phyloP scores from a whole-genome alignment of 2,797 vertebrate species.

The Poliocrania exsul region DNA sequence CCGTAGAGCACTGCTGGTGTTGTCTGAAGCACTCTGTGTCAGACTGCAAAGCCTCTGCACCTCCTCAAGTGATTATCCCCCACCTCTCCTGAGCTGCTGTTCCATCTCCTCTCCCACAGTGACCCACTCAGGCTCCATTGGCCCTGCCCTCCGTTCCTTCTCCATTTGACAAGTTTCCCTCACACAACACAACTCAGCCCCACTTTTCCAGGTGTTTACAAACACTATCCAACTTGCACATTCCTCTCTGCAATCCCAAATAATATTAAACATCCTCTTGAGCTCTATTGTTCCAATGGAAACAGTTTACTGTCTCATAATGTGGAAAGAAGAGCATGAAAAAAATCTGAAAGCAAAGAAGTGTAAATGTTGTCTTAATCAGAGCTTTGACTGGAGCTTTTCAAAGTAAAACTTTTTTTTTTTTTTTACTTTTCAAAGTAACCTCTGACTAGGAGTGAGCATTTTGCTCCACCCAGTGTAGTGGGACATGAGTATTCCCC shows the following conservation, averaged over 20 bases:
- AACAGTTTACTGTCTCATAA: not conserved
- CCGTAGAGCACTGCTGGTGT: not conserved
- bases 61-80: not conserved
- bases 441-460: not conserved
- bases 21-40: not conserved
- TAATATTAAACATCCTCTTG: not conserved
- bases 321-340: not conserved
- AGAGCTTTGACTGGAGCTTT: not conserved
- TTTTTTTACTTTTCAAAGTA: not conserved
- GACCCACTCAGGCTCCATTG: not conserved
- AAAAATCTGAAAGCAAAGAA: not conserved
- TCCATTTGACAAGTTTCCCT: not conserved
- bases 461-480: not conserved
- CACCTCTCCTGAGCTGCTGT: not conserved
- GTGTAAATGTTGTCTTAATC: not conserved
- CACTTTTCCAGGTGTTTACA: not conserved
- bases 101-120: not conserved
- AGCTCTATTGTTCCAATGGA: not conserved
- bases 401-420: not conserved
- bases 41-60: not conserved
- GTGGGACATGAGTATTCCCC: rapidly evolving
- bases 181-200: not conserved
- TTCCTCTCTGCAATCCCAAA: not conserved
- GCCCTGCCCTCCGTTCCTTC: not conserved
- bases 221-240: not conserved